Conservation (phyloP, 2,888 invertebrate genomes). For the Athripsodes cinereus region DNA sequence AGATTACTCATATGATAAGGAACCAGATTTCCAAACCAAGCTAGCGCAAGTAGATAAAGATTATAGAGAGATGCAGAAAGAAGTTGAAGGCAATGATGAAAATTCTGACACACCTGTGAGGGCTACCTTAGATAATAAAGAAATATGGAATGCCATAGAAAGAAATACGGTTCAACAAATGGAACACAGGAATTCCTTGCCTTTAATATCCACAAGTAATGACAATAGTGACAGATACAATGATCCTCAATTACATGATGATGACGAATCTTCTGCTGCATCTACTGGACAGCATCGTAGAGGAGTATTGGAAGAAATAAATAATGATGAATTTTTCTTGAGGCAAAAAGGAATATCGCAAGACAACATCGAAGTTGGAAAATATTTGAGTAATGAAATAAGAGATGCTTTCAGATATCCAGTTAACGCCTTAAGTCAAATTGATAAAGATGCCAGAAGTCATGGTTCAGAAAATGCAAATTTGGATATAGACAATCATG, state of each 20-base stretch:
- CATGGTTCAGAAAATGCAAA: conserved; percentile 37
- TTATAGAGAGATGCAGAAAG: conserved; percentile 52
- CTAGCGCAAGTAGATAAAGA: conserved; percentile 42
- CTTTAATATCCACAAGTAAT: conserved; percentile 37
- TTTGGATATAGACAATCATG: conserved; percentile 38
- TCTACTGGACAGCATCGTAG: conserved; percentile 50
- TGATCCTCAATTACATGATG: conserved; percentile 32
- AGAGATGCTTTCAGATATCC: conserved; percentile 69
- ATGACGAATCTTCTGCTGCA: conserved; percentile 55
- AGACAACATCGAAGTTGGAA: conserved; percentile 73
- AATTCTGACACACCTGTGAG: conserved; percentile 35
- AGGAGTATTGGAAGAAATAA: conserved; percentile 76
- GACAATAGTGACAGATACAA: conserved; percentile 8
- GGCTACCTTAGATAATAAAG: conserved; percentile 33
- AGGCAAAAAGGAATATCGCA: conserved; percentile 76
- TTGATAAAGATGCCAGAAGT: conserved; percentile 38
- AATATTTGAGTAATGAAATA: conserved; percentile 72
- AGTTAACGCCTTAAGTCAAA: conserved; percentile 57
- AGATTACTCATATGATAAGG: conserved; percentile 23
- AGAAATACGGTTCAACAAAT: conserved; percentile 20
- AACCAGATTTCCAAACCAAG: conserved; percentile 35
- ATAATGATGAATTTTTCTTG: conserved; percentile 82
- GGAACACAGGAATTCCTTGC: conserved; percentile 34
- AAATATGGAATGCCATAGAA: conserved; percentile 26
- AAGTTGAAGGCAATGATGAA: conserved; percentile 48